Evolutionary conservation across 1,140 invertebrate genomes (phyloP), one percentile per base, ranked within the genome.

Genomic region (Papilio polytes): DNA sequence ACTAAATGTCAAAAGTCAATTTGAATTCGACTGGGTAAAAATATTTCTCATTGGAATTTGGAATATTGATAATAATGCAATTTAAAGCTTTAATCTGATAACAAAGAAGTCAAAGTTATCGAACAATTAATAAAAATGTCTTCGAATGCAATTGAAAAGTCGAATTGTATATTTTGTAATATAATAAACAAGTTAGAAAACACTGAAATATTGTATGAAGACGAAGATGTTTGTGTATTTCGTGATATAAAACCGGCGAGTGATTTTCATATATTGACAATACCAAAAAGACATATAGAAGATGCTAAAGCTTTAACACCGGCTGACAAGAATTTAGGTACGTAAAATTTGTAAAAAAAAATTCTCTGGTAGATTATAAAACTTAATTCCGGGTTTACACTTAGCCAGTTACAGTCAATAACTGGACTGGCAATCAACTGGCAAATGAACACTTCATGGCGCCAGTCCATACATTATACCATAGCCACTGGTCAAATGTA

Each of bases 221-320:
- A 98, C 89, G 97, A 98, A 3, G 96, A 97, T 76, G 93, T 98
- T 66, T 96, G 97, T 18, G 97, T 98, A 46, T 98, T 99, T 88
- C 96, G 96, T 79, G 98, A 99, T 89, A 98, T 98, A 51, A 96
- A 96, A 89, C 98, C 98, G 20, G 98, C 97, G 0, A 96, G 98
- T 1, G 96, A 96, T 22, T 96, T 97, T 94, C 98, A 99, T 93
- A 97, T 97, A 89, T 95, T 99, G 56, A 96, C 98, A 59, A 95
- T 98, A 41, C 96, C 98, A 0, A 98, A 97, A 89, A 92, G 95
- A 22, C 98, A 99, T 92, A 97, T 98, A 74, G 92, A 94, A 66
- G 97, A 98, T 95, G 96, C 97, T 0, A 98, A 98, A 89, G 86
- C 88, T 36, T 95, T 99, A 26, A 96, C 92, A 26, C 82, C 94